phyloP scores from a whole-genome alignment of 2,888 invertebrate genomes.

The Lasioglossum calceatum region DNA sequence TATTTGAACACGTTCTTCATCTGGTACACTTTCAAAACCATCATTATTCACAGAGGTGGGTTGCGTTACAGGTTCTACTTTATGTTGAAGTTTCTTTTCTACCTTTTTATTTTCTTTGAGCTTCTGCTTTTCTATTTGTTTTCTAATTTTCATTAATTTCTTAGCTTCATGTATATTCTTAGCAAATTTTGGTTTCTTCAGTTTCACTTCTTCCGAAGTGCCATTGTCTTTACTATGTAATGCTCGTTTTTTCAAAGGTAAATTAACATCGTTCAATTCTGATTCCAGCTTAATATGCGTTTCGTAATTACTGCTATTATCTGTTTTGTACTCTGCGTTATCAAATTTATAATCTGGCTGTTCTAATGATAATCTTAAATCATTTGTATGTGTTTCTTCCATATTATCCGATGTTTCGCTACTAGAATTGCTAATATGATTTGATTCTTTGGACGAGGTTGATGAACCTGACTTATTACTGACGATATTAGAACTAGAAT shows the following conservation, averaged over 20 bases:
- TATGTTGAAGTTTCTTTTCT: constrained; percentile 54
- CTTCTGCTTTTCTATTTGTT: constrained; percentile 88
- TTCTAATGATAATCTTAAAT: constrained; percentile 58
- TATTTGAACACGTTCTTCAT: constrained; percentile 83
- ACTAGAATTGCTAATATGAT: constrained; percentile 85
- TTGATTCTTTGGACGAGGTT: constrained; percentile 85
- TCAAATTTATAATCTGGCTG: constrained; percentile 43
- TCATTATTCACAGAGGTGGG: constrained; percentile 36
- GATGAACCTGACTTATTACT: constrained; percentile 68
- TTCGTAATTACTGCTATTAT: constrained; percentile 33
- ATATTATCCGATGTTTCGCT: constrained; percentile 80
- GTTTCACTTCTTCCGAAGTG: constrained; percentile 75
- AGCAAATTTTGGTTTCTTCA: constrained; percentile 89
- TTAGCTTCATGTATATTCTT: constrained; percentile 89
- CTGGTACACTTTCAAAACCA: constrained; percentile 75
- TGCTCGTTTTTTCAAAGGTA: constrained; percentile 81
- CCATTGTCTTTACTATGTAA: constrained; percentile 66
- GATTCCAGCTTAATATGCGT: constrained; percentile 31
- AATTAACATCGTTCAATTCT: constrained; percentile 64
- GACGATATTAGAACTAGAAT: constrained; percentile 59
- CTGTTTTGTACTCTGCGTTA: constrained; percentile 36
- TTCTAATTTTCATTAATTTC: constrained; percentile 88
- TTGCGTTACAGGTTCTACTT: constrained; percentile 45
- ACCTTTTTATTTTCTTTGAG: constrained; percentile 86
- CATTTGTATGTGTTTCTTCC: constrained; percentile 74